Evolutionary conservation across 2,797 vertebrate species (phyloP).

Genomic region (Smutsia temminckii): DNA sequence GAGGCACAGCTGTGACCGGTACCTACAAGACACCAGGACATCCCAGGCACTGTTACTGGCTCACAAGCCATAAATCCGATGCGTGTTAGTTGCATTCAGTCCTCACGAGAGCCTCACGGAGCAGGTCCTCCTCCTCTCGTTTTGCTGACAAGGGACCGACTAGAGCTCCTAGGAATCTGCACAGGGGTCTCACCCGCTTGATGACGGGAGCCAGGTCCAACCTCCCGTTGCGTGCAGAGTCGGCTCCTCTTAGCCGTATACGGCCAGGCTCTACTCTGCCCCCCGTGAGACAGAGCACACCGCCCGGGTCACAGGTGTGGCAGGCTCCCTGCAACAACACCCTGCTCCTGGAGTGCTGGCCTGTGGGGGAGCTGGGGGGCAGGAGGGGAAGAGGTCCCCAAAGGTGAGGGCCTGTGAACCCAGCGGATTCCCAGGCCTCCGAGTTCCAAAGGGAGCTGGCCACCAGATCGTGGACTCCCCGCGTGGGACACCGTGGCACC

Average conservation of each 20-base stretch:
- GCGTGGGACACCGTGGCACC: too few species aligned
- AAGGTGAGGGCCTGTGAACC: background rate
- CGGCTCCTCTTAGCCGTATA: background rate
- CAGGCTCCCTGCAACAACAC: background rate
- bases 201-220: background rate
- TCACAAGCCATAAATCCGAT: background rate
- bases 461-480: too few species aligned
- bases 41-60: too few species aligned
- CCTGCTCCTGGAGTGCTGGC: background rate
- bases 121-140: background rate
- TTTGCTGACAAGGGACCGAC: background rate
- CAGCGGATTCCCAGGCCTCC: background rate
- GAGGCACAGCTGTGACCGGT: background rate
- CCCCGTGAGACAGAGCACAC: background rate
- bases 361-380: background rate
- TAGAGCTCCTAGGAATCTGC: background rate
- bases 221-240: background rate
- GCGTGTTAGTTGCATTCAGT: background rate
- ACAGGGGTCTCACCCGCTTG: background rate
- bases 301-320: background rate
- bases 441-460: too few species aligned
- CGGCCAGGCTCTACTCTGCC: background rate
- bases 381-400: background rate
- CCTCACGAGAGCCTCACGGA: background rate
- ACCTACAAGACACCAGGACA: background rate